A percentile compares a stretch with the other conserved stretches of the same genome.
Conservation (phyloP, 2,888 invertebrate genomes). For the Notodonta dromedarius region DNA sequence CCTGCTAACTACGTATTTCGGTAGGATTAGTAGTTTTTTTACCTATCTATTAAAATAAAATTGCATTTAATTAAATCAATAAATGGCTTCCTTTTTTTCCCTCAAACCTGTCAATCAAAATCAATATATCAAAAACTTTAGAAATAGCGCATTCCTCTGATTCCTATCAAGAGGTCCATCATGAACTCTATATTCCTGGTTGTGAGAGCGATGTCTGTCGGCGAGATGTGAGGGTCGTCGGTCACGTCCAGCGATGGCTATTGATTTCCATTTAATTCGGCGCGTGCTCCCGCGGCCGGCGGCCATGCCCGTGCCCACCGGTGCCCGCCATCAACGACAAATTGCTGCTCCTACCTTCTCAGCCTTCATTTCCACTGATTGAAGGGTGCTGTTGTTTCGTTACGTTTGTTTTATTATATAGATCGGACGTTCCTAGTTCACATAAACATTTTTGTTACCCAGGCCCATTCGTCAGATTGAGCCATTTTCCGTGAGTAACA, state of each 20-base stretch:
- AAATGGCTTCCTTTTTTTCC: no score
- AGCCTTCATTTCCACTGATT: conserved; percentile 70
- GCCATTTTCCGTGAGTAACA: background rate
- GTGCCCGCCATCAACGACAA: conserved; percentile 58
- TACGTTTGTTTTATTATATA: conserved; percentile 22
- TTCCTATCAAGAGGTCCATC: background rate
- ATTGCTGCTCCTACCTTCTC: conserved; percentile 59
- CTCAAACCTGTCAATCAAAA: background rate
- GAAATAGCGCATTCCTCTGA: background rate
- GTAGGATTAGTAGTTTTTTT: no score
- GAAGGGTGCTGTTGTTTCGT: conserved; percentile 52
- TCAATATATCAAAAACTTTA: background rate
- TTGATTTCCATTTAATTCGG: conserved; percentile 83
- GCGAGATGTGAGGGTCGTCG: conserved; percentile 62
- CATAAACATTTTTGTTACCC: background rate
- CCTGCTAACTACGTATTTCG: no score
- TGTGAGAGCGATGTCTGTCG: conserved; percentile 44
- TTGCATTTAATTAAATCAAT: no score
- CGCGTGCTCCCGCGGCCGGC: conserved; percentile 67
- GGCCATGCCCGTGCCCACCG: conserved; percentile 38
- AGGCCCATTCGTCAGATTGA: background rate
- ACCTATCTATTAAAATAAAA: no score
- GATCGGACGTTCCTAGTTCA: background rate
- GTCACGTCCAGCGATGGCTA: conserved; percentile 75
- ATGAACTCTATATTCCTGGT: background rate